phyloP scores from a whole-genome alignment of 1,140 invertebrate species.

The Eciton burchellii region DNA sequence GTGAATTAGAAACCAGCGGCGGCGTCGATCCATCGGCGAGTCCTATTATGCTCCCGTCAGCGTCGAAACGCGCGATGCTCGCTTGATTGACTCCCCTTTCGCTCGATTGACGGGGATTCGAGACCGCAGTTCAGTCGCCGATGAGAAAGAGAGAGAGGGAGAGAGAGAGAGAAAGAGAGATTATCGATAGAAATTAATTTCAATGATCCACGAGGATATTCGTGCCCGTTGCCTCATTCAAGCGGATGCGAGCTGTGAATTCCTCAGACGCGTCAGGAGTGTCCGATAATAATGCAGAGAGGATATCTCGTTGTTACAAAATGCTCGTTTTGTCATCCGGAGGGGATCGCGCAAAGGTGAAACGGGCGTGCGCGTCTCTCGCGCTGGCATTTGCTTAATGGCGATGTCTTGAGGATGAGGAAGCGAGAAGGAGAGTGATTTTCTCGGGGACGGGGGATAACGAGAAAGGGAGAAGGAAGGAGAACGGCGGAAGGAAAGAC shows the following conservation, averaged over 20 bases:
- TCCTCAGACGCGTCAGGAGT: too few species aligned
- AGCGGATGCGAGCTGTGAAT: too few species aligned
- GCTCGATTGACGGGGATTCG: conserved; percentile 21
- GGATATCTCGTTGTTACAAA: too few species aligned
- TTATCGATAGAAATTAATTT: conserved; percentile 11
- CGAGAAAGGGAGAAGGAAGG: not conserved
- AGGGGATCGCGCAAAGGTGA: conserved; percentile 60
- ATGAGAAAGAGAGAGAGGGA: not conserved
- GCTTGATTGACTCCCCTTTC: conserved; percentile 37
- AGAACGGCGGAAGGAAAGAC: conserved; percentile 4
- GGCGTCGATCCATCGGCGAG: conserved; percentile 47
- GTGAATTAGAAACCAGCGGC: conserved; percentile 68
- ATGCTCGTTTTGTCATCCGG: too few species aligned
- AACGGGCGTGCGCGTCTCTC: conserved; percentile 68
- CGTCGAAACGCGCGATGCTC: conserved; percentile 30
- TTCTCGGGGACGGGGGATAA: conserved; percentile 8
- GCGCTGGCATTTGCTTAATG: conserved; percentile 76
- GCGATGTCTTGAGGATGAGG: conserved; percentile 58
- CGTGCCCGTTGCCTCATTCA: too few species aligned
- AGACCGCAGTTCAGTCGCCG: conserved; percentile 1
- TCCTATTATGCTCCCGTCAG: conserved; percentile 50
- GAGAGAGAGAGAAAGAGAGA: too few species aligned
- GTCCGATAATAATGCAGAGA: too few species aligned
- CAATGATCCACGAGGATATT: too few species aligned
- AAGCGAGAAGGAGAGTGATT: conserved; percentile 1